Percentiles rank a stretch among this genome's conserved stretches.
phyloP scores from a whole-genome alignment of 2,113 vertebrate species.

The Tinamus guttatus region DNA sequence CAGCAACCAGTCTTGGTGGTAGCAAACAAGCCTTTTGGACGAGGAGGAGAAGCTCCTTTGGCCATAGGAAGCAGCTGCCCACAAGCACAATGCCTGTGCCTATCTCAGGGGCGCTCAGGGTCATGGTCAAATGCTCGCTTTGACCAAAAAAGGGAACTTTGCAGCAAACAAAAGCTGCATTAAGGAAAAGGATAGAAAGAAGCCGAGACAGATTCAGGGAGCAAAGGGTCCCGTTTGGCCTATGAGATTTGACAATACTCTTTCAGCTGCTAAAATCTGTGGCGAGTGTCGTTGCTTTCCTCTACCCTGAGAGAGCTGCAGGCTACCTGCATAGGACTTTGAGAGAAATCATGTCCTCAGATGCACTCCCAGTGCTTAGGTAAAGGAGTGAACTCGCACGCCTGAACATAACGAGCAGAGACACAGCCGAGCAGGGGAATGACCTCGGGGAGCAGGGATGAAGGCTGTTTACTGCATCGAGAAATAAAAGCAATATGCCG shows the following conservation, averaged over 20 bases:
- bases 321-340: not conserved
- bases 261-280: not conserved
- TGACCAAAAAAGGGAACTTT: not conserved
- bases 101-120: too few species aligned
- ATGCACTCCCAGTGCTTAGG: not conserved
- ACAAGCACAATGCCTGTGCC: not conserved
- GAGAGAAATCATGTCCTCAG: not conserved
- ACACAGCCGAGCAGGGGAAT: accelerated
- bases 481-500: not conserved
- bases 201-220: not conserved
- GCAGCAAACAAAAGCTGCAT: not conserved
- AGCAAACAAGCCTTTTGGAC: not conserved
- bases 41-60: not conserved
- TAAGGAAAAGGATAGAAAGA: not conserved
- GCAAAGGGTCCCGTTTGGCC: not conserved
- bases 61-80: not conserved
- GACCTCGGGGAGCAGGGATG: not conserved
- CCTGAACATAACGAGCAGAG: not conserved
- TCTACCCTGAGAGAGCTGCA: not conserved
- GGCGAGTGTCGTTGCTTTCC: not conserved
- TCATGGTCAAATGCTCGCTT: not conserved
- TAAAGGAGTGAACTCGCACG: not conserved
- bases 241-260: not conserved
- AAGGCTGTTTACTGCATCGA: not conserved
- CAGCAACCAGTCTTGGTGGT: not conserved